These are phyloP conservation scores for Microtus montanus DNA, from an alignment of 2,113 vertebrate species.

Conservation along the genomic window DNA sequence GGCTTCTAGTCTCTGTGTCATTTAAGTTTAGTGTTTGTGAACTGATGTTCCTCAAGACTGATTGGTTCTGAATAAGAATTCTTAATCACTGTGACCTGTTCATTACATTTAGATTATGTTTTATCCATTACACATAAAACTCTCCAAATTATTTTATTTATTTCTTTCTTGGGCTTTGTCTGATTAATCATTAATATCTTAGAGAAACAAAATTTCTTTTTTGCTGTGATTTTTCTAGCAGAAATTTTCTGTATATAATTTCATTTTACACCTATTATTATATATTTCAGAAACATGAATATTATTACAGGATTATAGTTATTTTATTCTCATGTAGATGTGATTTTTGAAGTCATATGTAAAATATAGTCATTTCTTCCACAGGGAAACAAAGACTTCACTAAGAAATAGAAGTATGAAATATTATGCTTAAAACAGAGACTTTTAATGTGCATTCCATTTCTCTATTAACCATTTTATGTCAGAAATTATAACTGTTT, in stretches of 20 bases:
- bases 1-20: not conserved
- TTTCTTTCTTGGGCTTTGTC: not conserved
- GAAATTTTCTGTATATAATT: not conserved
- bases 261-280: not conserved
- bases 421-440: not conserved
- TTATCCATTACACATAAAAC: not conserved
- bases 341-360: not conserved
- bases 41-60: not conserved
- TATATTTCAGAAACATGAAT: not conserved
- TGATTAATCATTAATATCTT: not conserved
- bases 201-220: not conserved
- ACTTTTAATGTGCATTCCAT: rapidly evolving
- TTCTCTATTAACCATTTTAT: constrained; percentile 4
- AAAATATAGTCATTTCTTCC: not conserved
- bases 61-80: not conserved
- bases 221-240: not conserved
- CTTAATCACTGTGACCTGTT: not conserved
- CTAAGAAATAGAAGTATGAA: not conserved
- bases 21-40: not conserved
- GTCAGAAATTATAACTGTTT: not conserved
- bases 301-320: not conserved
- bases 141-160: not conserved
- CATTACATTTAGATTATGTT: not conserved
- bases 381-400: not conserved
- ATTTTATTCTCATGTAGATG: not conserved